Evolutionary conservation across 2,797 vertebrate species (phyloP).

Genomic region (Sebastolobus alascanus): DNA sequence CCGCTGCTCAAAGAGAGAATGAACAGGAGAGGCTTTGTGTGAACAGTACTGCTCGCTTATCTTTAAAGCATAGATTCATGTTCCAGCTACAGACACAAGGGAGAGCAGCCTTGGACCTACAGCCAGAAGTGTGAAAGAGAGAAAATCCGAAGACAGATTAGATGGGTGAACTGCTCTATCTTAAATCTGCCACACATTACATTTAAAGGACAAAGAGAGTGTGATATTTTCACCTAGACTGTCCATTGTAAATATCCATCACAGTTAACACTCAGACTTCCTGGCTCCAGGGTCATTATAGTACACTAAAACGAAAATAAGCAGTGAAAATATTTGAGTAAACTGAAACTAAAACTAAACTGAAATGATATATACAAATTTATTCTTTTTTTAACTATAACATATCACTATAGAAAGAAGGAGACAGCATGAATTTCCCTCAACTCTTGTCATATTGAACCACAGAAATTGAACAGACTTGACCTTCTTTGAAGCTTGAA

Average conservation of each 20-base stretch:
- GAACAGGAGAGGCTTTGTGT: constrained; percentile 61
- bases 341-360: background rate
- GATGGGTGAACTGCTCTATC: background rate
- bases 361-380: background rate
- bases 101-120: constrained; percentile 24
- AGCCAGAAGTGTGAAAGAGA: constrained; percentile 40
- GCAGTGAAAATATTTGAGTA: background rate
- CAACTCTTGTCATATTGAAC: background rate
- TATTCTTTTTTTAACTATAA: background rate
- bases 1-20: constrained; percentile 39
- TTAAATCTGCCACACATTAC: background rate
- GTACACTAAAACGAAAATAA: background rate
- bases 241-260: background rate
- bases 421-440: background rate
- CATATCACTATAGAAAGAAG: background rate
- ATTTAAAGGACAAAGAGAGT: constrained; percentile 2
- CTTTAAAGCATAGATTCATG: constrained; percentile 61
- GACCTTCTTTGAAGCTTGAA: background rate
- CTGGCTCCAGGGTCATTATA: background rate
- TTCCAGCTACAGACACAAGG: constrained; percentile 41
- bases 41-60: constrained; percentile 49
- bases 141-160: constrained; percentile 33
- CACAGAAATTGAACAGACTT: background rate
- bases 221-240: background rate
- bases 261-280: background rate